These are phyloP conservation scores for Anoura caudifer DNA, from an alignment of 2,113 vertebrate species.

Conservation along the genomic window DNA sequence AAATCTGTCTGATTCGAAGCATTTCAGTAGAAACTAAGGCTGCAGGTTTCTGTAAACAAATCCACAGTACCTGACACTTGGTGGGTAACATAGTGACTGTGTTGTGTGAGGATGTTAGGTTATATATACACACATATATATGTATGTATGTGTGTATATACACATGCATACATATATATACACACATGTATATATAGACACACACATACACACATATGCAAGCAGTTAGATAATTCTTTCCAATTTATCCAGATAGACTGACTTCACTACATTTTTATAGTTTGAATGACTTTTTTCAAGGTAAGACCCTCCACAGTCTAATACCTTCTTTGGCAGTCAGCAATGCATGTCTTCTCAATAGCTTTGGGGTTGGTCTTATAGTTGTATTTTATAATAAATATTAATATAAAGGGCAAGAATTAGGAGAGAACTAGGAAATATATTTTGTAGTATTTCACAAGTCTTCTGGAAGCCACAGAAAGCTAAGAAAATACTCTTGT, in stretches of 20 bases:
- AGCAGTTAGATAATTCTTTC: neutral
- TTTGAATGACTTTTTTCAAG: neutral
- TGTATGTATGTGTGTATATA: no score
- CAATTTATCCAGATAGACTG: neutral
- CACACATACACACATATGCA: neutral
- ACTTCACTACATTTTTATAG: neutral
- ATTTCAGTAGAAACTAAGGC: conserved; percentile 30
- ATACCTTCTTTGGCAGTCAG: neutral
- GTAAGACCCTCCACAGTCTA: neutral
- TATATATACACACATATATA: neutral
- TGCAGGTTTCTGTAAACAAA: neutral
- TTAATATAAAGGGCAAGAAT: neutral
- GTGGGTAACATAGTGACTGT: neutral
- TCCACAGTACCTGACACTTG: neutral
- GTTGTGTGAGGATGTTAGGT: neutral
- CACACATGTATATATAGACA: no score
- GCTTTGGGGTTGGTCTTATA: neutral
- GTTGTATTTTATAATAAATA: neutral
- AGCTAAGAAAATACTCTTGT: conserved; percentile 10
- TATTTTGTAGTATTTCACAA: neutral
- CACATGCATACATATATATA: no score
- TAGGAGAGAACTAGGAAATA: neutral
- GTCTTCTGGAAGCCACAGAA: neutral
- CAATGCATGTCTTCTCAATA: neutral
- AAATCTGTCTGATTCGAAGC: conserved; percentile 23